Evolutionary conservation across 2,888 invertebrate genomes (phyloP).

Genomic region (Agrochola macilenta): DNA sequence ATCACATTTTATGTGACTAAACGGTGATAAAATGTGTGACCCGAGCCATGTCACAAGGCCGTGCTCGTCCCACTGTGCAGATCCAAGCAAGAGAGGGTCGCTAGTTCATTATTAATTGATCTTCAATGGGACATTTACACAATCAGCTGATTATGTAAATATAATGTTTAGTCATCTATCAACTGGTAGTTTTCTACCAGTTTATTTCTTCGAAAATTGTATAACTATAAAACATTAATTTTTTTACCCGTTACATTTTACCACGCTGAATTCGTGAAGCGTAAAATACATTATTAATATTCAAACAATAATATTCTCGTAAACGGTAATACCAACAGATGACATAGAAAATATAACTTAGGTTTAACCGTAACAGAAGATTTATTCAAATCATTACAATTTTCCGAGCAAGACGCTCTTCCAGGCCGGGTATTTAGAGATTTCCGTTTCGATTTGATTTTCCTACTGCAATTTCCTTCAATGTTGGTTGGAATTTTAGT

Average conservation of each 20-base stretch:
- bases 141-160: not conserved
- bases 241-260: not conserved
- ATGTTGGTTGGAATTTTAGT: not conserved
- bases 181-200: not conserved
- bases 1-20: no score
- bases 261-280: not conserved
- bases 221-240: not conserved
- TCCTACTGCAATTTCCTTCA: not conserved
- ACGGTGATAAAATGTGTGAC: no score
- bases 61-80: not conserved
- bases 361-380: conserved; percentile 14
- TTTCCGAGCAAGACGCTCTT: conserved; percentile 9
- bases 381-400: conserved; percentile 26
- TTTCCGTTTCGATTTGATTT: conserved; percentile 26
- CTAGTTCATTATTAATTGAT: not conserved
- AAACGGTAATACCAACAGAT: not conserved
- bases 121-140: not conserved
- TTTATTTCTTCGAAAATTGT: not conserved
- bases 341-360: conserved; percentile 24
- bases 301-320: not conserved
- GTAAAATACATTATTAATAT: not conserved
- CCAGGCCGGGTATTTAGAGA: conserved; percentile 23
- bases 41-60: no score
- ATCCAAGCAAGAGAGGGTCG: not conserved
- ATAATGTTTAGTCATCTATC: not conserved